A percentile compares a stretch with the other conserved stretches of the same genome.
phyloP scores from a whole-genome alignment of 2,113 vertebrate genomes.

The Catharus fuscescens region DNA sequence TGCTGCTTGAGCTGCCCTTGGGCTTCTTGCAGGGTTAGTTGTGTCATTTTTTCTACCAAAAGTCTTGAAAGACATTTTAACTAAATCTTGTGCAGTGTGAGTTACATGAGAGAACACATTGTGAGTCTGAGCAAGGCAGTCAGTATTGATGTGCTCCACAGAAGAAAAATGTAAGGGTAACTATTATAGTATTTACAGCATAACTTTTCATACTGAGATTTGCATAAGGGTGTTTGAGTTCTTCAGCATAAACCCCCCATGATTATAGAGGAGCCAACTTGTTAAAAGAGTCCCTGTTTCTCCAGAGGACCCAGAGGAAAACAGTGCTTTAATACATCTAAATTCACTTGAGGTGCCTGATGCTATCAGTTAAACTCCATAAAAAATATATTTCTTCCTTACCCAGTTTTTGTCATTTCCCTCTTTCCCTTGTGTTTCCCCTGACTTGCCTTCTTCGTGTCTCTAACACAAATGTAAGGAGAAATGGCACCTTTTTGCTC shows the following conservation, averaged over 20 bases:
- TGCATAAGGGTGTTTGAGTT: slow-evolving; percentile 26
- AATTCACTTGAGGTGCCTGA: not conserved
- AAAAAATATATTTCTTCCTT: slow-evolving; percentile 18
- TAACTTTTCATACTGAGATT: slow-evolving; percentile 18
- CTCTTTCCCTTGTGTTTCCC: not conserved
- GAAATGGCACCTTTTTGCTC: not conserved
- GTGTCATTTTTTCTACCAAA: not conserved
- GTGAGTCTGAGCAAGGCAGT: not conserved
- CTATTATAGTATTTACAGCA: not conserved
- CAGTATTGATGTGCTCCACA: not conserved
- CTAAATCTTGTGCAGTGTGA: not conserved
- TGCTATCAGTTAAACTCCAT: not conserved
- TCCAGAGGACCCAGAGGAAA: not conserved
- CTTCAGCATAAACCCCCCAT: not conserved
- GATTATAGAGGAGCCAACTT: not conserved
- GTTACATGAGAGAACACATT: not conserved
- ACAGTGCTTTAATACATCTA: not conserved
- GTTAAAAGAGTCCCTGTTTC: slow-evolving; percentile 20
- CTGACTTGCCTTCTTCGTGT: not conserved
- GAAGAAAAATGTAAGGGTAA: not conserved
- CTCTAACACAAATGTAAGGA: not conserved
- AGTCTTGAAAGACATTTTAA: not conserved
- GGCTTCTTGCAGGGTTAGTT: not conserved
- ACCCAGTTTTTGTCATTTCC: not conserved
- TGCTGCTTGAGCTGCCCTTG: not conserved